These are phyloP conservation scores for Poeciliopsis infans DNA, from an alignment of 2,797 vertebrate species.

Conservation along the genomic window DNA sequence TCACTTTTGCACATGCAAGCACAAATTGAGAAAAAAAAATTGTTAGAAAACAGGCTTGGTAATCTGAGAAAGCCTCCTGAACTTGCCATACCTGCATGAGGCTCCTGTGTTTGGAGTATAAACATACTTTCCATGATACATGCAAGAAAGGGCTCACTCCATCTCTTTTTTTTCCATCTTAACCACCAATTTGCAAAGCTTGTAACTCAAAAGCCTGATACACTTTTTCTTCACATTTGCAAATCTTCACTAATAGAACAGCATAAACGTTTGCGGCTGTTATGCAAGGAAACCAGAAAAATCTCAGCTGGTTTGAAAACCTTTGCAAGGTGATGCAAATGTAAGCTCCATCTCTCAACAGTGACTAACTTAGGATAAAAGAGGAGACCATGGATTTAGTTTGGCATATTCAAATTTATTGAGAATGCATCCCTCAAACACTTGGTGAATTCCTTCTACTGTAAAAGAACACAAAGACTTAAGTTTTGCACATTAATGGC, in stretches of 20 bases:
- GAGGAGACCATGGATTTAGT: conserved; percentile 15
- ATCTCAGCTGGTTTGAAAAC: not conserved
- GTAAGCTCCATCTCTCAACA: not conserved
- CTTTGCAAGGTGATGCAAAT: not conserved
- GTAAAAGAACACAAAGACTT: conserved; percentile 58
- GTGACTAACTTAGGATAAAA: not conserved
- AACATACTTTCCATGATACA: not conserved
- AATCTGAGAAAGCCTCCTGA: not conserved
- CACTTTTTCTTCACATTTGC: not conserved
- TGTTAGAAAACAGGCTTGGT: not conserved
- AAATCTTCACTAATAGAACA: not conserved
- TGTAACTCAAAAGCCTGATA: not conserved
- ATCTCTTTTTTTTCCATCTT: not conserved
- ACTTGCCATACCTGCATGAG: not conserved
- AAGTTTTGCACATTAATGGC: conserved; percentile 58
- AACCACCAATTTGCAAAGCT: not conserved
- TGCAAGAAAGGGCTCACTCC: not conserved
- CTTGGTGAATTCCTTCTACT: conserved; percentile 53
- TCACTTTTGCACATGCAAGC: not conserved
- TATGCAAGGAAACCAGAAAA: not conserved
- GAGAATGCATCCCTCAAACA: conserved; percentile 63
- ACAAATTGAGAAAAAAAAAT: not conserved
- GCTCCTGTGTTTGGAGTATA: not conserved
- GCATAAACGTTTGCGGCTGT: not conserved
- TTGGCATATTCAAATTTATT: conserved; percentile 67